Evolutionary conservation across 2,113 vertebrate species (phyloP).

Genomic region (Strigops habroptila): DNA sequence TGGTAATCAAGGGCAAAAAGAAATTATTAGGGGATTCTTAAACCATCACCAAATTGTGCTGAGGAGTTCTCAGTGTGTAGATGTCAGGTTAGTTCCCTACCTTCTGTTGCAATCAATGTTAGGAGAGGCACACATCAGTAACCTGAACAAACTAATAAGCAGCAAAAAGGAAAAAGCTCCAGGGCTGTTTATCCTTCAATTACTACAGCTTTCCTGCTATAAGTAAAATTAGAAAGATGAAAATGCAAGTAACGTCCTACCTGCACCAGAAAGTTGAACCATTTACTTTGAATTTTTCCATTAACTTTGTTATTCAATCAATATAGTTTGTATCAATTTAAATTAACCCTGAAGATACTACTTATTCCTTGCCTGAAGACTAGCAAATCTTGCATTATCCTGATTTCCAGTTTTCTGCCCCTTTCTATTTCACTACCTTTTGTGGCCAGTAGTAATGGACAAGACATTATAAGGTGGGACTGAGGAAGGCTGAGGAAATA

Average conservation of each 20-base stretch:
- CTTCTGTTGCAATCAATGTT: neutral
- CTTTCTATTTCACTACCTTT: neutral
- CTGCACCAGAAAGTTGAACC: neutral
- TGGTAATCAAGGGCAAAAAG: neutral
- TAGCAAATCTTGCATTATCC: neutral
- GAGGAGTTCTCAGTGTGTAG: neutral
- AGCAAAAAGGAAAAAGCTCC: neutral
- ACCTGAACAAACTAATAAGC: neutral
- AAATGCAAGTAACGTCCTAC: neutral
- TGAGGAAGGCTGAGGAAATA: neutral
- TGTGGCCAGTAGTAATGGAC: neutral
- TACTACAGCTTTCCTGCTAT: neutral
- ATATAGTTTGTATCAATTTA: neutral
- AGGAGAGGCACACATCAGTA: neutral
- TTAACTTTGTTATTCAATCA: neutral
- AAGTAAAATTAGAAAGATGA: constrained; percentile 1
- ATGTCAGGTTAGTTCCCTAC: neutral
- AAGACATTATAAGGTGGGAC: neutral
- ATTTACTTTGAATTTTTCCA: neutral
- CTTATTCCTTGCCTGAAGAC: neutral
- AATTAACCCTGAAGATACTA: neutral
- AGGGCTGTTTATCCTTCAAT: neutral
- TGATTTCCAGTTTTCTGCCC: neutral
- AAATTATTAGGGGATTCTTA: neutral
- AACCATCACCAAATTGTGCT: neutral